These are phyloP conservation scores for Phortica okadai DNA, from an alignment of 2,888 invertebrate genomes.

Conservation along the genomic window DNA sequence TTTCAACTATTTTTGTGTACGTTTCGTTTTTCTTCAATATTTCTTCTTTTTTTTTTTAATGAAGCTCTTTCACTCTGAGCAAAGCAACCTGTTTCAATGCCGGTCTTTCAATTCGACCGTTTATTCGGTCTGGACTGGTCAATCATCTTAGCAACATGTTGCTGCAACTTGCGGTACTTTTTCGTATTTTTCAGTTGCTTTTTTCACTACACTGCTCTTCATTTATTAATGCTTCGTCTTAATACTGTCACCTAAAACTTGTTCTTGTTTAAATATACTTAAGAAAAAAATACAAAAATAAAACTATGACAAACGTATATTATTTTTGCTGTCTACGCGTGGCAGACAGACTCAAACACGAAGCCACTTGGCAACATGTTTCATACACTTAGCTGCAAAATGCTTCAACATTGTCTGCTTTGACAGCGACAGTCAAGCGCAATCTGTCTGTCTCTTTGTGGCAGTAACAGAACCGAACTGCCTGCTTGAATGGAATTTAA, in stretches of 20 bases:
- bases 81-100: constrained; percentile 3
- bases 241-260: constrained; percentile 41
- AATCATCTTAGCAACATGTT: constrained; percentile 54
- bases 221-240: not conserved
- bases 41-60: constrained; percentile 11
- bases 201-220: not conserved
- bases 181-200: constrained; percentile 37
- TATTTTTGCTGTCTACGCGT: constrained; percentile 34
- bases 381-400: not conserved
- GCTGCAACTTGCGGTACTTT: constrained; percentile 60
- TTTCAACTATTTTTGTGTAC: constrained; percentile 61
- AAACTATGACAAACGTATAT: constrained; percentile 52
- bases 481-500: constrained; percentile 61
- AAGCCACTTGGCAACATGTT: not conserved
- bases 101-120: constrained; percentile 5
- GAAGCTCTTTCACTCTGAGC: not conserved
- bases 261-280: constrained; percentile 40
- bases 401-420: constrained; percentile 2
- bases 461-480: constrained; percentile 9
- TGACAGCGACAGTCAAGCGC: not conserved
- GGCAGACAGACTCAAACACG: not conserved
- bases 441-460: not conserved
- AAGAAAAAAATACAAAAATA: constrained; percentile 48
- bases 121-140: constrained; percentile 37
- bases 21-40: constrained; percentile 42